A percentile compares a stretch with the other conserved stretches of the same genome.
phyloP scores from a whole-genome alignment of 2,113 vertebrate species.

The Phylloscopus trochilus region DNA sequence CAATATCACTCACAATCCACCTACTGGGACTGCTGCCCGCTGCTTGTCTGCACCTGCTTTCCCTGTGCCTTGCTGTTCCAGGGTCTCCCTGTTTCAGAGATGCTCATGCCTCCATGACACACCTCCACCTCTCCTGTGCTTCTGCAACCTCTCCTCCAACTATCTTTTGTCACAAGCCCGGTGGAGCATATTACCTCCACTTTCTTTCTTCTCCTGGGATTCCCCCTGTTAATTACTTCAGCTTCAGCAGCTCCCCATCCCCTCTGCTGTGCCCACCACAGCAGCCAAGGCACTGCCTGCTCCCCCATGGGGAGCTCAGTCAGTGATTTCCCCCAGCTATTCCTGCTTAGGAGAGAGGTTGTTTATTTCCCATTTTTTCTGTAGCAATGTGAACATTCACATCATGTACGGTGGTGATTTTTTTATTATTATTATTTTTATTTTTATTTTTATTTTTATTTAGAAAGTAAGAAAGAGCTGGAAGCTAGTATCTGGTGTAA shows the following conservation, averaged over 20 bases:
- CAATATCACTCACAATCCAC: fast-evolving
- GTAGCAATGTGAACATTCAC: not conserved
- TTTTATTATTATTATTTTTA: not conserved
- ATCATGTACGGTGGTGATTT: fast-evolving
- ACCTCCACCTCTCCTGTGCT: not conserved
- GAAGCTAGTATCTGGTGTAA: not conserved
- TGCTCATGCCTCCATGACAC: fast-evolving
- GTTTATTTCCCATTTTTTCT: not conserved
- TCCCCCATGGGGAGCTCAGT: not conserved
- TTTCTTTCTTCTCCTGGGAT: not conserved
- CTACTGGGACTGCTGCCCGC: not conserved
- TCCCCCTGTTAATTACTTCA: not conserved
- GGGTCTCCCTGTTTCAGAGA: not conserved
- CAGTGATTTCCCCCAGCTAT: not conserved
- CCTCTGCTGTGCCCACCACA: fast-evolving
- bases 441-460: not conserved
- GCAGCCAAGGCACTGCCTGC: not conserved
- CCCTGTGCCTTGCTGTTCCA: fast-evolving
- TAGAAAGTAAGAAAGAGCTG: not conserved
- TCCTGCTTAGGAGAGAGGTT: not conserved
- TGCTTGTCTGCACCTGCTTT: not conserved
- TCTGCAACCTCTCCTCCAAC: not conserved
- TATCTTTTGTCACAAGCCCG: not conserved
- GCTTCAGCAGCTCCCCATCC: not conserved
- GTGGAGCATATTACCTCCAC: not conserved